Conservation (phyloP, 2,113 vertebrate species). For the Genyomyrus donnyi region DNA sequence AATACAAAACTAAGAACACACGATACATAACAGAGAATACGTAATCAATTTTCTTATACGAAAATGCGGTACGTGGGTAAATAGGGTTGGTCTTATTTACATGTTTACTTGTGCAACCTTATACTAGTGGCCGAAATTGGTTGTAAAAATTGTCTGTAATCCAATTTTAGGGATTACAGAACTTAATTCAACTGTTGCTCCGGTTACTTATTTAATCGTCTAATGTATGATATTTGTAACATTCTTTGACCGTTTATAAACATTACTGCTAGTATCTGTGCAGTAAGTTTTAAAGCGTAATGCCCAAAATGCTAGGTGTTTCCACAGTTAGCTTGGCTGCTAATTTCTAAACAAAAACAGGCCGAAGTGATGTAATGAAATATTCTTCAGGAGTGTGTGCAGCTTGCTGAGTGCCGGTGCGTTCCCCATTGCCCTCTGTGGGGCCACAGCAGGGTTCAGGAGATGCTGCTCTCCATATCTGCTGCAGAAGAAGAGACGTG, state of each 20-base stretch:
- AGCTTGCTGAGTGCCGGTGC: not conserved
- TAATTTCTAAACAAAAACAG: not conserved
- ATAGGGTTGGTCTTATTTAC: not conserved
- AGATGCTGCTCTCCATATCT: constrained; percentile 43
- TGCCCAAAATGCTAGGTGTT: too few relatives aligned
- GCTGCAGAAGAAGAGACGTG: constrained; percentile 41
- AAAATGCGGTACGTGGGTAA: not conserved
- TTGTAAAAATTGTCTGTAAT: too few relatives aligned
- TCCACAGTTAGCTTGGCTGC: too few relatives aligned
- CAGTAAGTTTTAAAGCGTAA: too few relatives aligned
- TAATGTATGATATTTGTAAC: too few relatives aligned
- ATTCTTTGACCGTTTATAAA: too few relatives aligned
- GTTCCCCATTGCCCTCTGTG: not conserved
- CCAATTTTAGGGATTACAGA: too few relatives aligned
- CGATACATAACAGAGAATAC: not conserved
- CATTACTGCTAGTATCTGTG: too few relatives aligned
- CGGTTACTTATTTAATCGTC: too few relatives aligned
- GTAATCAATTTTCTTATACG: not conserved
- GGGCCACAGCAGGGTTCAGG: constrained; percentile 35
- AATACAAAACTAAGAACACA: not conserved
- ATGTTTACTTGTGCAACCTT: not conserved
- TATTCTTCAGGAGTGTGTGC: not conserved
- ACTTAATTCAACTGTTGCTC: too few relatives aligned
- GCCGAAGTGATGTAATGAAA: not conserved
- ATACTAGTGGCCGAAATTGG: too few relatives aligned